These are phyloP conservation scores for Anastatus disparis DNA, from an alignment of 1,140 invertebrate species.

Conservation along the genomic window DNA sequence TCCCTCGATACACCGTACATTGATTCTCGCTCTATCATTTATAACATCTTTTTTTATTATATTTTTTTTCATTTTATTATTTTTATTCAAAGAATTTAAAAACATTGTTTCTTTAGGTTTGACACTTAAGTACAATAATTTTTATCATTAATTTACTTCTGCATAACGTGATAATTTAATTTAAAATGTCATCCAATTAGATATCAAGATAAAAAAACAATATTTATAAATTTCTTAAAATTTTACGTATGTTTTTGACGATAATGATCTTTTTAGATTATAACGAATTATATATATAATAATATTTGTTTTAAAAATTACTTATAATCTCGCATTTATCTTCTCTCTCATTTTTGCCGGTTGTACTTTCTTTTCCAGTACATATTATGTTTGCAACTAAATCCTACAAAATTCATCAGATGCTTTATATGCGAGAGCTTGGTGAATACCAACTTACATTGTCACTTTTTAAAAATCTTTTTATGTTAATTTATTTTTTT, in stretches of 20 bases:
- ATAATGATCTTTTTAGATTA: constrained; percentile 15
- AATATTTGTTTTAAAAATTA: constrained; percentile 15
- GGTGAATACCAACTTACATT: not conserved
- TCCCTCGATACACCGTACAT: constrained; percentile 9
- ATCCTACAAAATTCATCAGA: too few species aligned
- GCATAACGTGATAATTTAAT: not conserved
- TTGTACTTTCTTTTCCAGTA: constrained; percentile 26
- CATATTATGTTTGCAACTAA: not conserved
- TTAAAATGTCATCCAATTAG: not conserved
- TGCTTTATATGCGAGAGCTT: constrained; percentile 3
- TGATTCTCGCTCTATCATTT: constrained; percentile 21
- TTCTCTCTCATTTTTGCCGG: not conserved
- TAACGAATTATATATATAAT: constrained; percentile 27
- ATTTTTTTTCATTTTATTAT: not conserved
- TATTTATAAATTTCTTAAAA: constrained; percentile 7
- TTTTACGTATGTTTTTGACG: not conserved
- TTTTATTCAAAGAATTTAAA: constrained; percentile 2
- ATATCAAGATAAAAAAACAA: not conserved
- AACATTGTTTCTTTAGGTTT: too few species aligned
- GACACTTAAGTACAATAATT: too few species aligned
- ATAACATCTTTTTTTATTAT: not conserved
- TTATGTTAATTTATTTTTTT: constrained; percentile 26
- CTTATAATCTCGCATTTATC: constrained; percentile 16
- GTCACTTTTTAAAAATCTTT: too few species aligned
- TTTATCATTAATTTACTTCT: not conserved